A percentile compares a stretch with the other conserved stretches of the same genome.
Evolutionary conservation across 2,888 invertebrate genomes (phyloP).

Genomic region (Ditula angustiorana): DNA sequence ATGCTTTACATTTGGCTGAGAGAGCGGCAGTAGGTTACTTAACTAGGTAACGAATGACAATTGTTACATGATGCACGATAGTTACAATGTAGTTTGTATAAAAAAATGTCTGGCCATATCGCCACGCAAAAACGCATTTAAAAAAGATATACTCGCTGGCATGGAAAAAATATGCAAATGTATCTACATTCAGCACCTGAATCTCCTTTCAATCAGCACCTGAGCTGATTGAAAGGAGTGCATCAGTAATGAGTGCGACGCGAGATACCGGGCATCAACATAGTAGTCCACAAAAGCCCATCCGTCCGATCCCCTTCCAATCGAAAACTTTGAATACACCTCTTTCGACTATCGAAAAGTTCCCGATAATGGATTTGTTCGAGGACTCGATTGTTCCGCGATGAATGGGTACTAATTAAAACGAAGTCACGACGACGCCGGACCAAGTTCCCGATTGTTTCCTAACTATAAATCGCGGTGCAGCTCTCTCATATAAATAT

Average conservation of each 20-base stretch:
- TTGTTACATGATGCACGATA: too few species aligned
- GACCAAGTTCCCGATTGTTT: slow-evolving; percentile 81
- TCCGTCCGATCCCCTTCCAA: slow-evolving; percentile 65
- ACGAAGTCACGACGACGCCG: slow-evolving; percentile 81
- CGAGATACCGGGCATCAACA: slow-evolving; percentile 56
- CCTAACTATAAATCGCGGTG: slow-evolving; percentile 79
- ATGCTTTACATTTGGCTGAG: too few species aligned
- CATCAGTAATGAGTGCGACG: slow-evolving; percentile 25
- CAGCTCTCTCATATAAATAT: slow-evolving; percentile 79
- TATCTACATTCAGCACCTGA: neutral
- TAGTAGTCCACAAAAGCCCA: slow-evolving; percentile 62
- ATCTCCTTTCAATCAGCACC: too few species aligned
- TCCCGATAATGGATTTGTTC: slow-evolving; percentile 83
- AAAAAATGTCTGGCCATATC: neutral
- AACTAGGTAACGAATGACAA: too few species aligned
- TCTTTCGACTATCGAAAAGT: slow-evolving; percentile 84
- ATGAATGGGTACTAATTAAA: slow-evolving; percentile 86
- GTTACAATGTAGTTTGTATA: neutral
- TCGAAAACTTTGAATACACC: slow-evolving; percentile 80
- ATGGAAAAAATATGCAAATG: neutral
- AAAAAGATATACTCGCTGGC: slow-evolving; percentile 4
- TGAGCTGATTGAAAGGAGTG: slow-evolving; percentile 22
- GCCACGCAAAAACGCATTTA: neutral
- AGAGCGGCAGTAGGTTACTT: too few species aligned
- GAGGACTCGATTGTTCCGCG: slow-evolving; percentile 82